A percentile compares a stretch with the other conserved stretches of the same genome.
These are phyloP conservation scores for Notodonta ziczac DNA, from an alignment of 2,888 invertebrate species.

Conservation along the genomic window DNA sequence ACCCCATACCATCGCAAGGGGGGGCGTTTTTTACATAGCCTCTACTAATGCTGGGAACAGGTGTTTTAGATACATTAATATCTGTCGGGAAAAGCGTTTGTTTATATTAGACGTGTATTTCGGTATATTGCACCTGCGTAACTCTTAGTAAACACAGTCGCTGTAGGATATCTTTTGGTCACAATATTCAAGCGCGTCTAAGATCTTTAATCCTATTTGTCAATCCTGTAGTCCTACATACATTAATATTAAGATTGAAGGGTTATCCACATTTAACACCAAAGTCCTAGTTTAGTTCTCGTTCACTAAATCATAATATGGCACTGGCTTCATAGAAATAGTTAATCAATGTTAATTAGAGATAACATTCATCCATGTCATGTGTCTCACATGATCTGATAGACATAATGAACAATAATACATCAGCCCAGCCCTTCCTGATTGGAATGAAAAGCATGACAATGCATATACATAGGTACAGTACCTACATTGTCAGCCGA, in stretches of 20 bases:
- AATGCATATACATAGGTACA: not conserved
- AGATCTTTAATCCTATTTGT: too few relatives aligned
- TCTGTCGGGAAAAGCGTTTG: conserved; percentile 28
- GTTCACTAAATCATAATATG: too few relatives aligned
- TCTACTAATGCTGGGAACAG: conserved; percentile 47
- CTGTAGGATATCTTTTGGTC: too few relatives aligned
- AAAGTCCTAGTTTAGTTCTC: too few relatives aligned
- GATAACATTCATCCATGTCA: not conserved
- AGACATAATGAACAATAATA: not conserved
- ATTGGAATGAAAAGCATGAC: not conserved
- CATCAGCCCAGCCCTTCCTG: not conserved
- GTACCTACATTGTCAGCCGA: not conserved
- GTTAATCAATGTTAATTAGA: not conserved
- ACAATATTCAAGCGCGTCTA: too few relatives aligned
- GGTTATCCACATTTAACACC: too few relatives aligned
- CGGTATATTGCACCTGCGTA: not conserved
- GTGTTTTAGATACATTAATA: conserved; percentile 52
- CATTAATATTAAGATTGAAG: too few relatives aligned
- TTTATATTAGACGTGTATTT: conserved; percentile 8
- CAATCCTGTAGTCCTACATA: too few relatives aligned
- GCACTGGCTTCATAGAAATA: too few relatives aligned
- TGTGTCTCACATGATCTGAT: not conserved
- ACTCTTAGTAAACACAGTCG: too few relatives aligned
- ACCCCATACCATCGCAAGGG: conserved; percentile 51
- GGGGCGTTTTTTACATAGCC: conserved; percentile 50